Conservation (phyloP, 2,797 vertebrate genomes). For the Oceanodroma leucorhoa region DNA sequence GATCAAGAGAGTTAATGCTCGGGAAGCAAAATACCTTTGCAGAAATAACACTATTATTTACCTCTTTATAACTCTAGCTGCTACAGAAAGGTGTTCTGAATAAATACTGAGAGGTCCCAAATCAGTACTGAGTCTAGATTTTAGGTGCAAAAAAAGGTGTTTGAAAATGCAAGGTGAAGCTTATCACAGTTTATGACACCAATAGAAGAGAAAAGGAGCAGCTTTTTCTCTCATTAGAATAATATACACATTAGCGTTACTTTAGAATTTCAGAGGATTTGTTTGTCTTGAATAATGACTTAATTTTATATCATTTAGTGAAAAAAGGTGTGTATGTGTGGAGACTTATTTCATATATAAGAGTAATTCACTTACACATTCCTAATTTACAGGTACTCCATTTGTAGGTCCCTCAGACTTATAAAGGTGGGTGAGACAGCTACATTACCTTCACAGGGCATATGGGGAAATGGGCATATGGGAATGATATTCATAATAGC, state of each 20-base stretch:
- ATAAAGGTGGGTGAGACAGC: neutral
- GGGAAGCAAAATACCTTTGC: neutral
- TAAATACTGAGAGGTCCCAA: neutral
- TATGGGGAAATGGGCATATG: rapidly evolving
- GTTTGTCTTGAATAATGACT: neutral
- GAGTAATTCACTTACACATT: neutral
- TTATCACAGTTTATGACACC: neutral
- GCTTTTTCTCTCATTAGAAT: neutral
- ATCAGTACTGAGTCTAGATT: neutral
- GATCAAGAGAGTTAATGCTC: neutral
- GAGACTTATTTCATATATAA: neutral
- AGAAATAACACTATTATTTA: neutral
- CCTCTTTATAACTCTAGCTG: neutral
- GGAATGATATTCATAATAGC: neutral
- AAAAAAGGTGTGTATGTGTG: neutral
- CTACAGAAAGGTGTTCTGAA: neutral
- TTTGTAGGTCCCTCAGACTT: neutral
- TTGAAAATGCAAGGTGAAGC: neutral
- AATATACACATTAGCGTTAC: neutral
- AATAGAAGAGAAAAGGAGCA: neutral
- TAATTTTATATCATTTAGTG: neutral
- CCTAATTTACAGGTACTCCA: neutral
- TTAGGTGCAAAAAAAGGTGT: neutral
- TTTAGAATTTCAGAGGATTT: neutral
- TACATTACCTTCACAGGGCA: neutral